phyloP scores from a whole-genome alignment of 2,797 vertebrate species.

The Acipenser transmontanus region DNA sequence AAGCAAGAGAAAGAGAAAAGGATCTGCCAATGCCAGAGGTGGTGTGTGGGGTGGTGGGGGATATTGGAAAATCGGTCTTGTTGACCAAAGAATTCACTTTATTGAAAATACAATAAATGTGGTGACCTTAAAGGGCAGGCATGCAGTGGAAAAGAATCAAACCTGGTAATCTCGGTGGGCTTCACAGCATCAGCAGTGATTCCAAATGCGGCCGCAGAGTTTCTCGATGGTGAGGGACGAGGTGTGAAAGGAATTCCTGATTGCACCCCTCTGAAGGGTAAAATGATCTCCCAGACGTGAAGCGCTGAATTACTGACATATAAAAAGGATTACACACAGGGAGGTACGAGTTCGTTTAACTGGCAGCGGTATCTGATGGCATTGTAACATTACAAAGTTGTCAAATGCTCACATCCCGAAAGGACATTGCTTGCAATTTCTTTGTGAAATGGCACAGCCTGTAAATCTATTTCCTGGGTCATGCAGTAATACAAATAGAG shows the following conservation, averaged over 20 bases:
- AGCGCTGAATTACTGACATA: slow-evolving; percentile 2
- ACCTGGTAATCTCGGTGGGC: background rate
- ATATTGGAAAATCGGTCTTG: too few relatives aligned
- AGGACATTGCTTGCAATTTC: background rate
- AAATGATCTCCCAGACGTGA: slow-evolving; percentile 2
- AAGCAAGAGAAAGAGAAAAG: background rate
- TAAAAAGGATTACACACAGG: slow-evolving; percentile 4
- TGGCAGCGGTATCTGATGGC: background rate
- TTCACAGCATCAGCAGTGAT: background rate
- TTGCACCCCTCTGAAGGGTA: background rate
- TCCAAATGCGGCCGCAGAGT: background rate
- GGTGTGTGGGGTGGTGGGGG: too few relatives aligned
- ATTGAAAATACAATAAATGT: too few relatives aligned
- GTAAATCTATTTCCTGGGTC: background rate
- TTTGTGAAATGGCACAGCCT: background rate
- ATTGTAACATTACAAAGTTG: background rate
- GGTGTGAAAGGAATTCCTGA: background rate
- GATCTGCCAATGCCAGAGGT: too few relatives aligned
- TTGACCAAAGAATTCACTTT: too few relatives aligned
- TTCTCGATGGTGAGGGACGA: background rate
- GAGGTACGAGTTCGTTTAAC: background rate
- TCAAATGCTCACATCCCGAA: background rate
- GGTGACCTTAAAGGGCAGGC: background rate
- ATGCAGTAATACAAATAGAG: background rate
- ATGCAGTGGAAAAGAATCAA: background rate